Evolutionary conservation across 1,140 invertebrate genomes (phyloP).

Genomic region (Trissolcus basalis): DNA sequence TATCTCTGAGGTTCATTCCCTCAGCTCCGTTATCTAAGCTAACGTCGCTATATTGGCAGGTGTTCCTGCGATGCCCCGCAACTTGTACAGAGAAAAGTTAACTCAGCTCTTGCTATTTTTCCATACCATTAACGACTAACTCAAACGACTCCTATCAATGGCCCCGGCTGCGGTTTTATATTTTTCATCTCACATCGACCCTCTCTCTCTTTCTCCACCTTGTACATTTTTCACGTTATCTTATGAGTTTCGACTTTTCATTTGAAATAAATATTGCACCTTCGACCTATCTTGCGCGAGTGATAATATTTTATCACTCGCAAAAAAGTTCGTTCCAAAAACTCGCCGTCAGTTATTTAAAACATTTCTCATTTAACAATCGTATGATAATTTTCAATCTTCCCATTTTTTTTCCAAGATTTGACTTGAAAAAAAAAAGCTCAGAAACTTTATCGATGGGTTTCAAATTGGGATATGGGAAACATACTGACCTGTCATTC

Average conservation of each 20-base stretch:
- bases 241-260: neutral
- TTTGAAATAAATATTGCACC: too few species aligned
- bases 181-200: constrained; percentile 40
- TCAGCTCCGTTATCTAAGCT: constrained; percentile 22
- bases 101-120: constrained; percentile 67
- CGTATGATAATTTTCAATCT: too few species aligned
- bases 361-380: too few species aligned
- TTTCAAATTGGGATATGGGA: too few species aligned
- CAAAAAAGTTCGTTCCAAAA: too few species aligned
- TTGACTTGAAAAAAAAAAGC: too few species aligned
- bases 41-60: constrained; percentile 45
- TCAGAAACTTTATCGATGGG: too few species aligned
- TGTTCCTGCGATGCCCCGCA: constrained; percentile 18
- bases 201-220: constrained; percentile 11
- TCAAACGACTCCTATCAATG: constrained; percentile 70
- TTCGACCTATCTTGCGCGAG: too few species aligned
- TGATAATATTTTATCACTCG: neutral
- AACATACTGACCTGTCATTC: too few species aligned
- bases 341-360: too few species aligned
- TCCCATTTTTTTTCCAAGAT: too few species aligned
- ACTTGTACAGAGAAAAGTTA: constrained; percentile 62
- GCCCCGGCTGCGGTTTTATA: constrained; percentile 65
- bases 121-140: constrained; percentile 70
- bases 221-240: constrained; percentile 13
- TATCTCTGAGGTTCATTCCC: constrained; percentile 39